phyloP scores from a whole-genome alignment of 1,140 invertebrate species.

The Sinonovacula constricta region DNA sequence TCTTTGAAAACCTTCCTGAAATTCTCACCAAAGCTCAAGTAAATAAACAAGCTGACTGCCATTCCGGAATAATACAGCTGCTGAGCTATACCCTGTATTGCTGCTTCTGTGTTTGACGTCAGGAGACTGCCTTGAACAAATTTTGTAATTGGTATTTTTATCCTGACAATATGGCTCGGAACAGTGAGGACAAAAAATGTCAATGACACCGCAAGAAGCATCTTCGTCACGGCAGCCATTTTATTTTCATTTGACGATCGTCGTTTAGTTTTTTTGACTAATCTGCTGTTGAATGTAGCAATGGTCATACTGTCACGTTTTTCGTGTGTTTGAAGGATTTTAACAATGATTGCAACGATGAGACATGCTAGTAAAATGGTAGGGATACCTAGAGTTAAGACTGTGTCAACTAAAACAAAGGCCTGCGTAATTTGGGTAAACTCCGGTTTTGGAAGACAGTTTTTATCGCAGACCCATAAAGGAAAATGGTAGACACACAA shows the following conservation, averaged over 20 bases:
- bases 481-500: neutral
- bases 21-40: neutral
- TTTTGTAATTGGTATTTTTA: neutral
- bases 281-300: neutral
- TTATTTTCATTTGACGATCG: neutral
- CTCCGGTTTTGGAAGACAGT: neutral
- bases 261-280: neutral
- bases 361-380: neutral
- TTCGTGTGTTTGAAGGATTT: neutral
- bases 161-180: neutral
- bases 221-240: neutral
- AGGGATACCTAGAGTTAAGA: neutral
- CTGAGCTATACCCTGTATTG: neutral
- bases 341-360: neutral
- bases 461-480: neutral
- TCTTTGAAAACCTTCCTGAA: neutral
- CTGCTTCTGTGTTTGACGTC: neutral
- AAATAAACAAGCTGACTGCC: neutral
- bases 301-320: neutral
- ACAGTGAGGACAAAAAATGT: neutral
- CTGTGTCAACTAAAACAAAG: neutral
- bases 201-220: neutral
- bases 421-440: neutral
- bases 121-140: neutral
- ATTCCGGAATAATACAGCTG: neutral